Conservation (phyloP, 2,888 invertebrate species). For the Folsomia candida region DNA sequence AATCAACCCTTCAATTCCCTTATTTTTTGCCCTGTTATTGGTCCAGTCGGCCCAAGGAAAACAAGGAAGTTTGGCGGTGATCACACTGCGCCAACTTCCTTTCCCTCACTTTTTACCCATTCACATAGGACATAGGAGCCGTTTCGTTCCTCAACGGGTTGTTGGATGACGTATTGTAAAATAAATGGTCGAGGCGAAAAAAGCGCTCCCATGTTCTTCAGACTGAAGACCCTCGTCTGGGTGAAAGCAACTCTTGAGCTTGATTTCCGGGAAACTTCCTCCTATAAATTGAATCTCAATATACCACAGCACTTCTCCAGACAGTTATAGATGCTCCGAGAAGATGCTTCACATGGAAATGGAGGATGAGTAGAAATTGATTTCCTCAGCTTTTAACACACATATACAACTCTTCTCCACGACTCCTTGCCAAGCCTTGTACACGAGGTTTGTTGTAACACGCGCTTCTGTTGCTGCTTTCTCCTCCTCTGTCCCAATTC, state of each 20-base stretch:
- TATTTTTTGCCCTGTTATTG: no score
- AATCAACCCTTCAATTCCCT: no score
- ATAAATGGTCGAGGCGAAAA: no score
- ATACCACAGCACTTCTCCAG: not conserved
- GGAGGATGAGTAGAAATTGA: conserved; percentile 18
- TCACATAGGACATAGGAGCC: no score
- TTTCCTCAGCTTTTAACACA: conserved; percentile 9
- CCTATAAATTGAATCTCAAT: conserved; percentile 15
- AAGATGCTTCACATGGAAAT: conserved; percentile 6
- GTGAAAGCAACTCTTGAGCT: conserved; percentile 11
- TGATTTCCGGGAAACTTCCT: conserved; percentile 19
- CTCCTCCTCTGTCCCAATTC: not conserved
- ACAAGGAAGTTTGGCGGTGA: not conserved
- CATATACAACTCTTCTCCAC: not conserved
- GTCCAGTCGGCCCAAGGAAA: no score
- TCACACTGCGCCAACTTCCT: no score
- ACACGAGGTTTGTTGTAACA: no score
- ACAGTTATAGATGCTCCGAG: conserved; percentile 8
- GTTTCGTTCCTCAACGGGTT: no score
- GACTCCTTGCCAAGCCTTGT: conserved; percentile 3
- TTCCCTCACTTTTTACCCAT: no score
- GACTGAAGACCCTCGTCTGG: not conserved
- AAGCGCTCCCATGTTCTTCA: no score
- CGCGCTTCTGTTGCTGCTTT: not conserved
- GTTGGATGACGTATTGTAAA: not conserved